phyloP scores from a whole-genome alignment of 2,113 vertebrate genomes.

The Nothobranchius furzeri region DNA sequence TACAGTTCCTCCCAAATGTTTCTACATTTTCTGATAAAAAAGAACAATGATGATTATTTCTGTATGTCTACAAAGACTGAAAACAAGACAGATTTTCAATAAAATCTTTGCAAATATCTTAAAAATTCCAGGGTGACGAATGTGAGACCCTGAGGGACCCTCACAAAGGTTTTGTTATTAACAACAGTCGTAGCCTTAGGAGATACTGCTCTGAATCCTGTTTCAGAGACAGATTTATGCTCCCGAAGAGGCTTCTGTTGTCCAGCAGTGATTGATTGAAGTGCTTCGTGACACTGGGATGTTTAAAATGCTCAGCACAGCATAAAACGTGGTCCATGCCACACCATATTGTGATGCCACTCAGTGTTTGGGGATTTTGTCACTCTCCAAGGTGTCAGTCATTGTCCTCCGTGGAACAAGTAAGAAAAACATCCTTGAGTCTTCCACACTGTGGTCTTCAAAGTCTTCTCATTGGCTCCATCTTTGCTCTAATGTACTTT shows the following conservation, averaged over 20 bases:
- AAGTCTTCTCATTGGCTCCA: constrained; percentile 24
- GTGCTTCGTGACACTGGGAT: constrained; percentile 14
- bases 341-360: neutral
- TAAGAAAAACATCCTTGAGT: constrained; percentile 28
- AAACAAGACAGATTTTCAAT: no score
- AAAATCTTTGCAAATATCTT: no score
- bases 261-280: constrained; percentile 39
- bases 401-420: constrained; percentile 37
- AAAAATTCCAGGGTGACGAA: no score
- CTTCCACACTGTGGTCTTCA: constrained; percentile 17
- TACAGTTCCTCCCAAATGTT: no score
- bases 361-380: constrained; percentile 23
- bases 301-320: neutral
- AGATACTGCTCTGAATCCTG: neutral
- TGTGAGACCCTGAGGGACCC: no score
- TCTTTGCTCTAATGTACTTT: constrained; percentile 30
- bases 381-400: constrained; percentile 40
- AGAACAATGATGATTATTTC: no score
- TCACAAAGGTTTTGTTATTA: no score
- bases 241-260: neutral
- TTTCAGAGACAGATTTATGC: neutral
- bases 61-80: no score
- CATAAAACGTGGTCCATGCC: constrained; percentile 13
- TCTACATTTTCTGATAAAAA: no score
- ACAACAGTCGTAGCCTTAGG: no score